Conservation (phyloP, 2,888 invertebrate species). For the Latrodectus hesperus region DNA sequence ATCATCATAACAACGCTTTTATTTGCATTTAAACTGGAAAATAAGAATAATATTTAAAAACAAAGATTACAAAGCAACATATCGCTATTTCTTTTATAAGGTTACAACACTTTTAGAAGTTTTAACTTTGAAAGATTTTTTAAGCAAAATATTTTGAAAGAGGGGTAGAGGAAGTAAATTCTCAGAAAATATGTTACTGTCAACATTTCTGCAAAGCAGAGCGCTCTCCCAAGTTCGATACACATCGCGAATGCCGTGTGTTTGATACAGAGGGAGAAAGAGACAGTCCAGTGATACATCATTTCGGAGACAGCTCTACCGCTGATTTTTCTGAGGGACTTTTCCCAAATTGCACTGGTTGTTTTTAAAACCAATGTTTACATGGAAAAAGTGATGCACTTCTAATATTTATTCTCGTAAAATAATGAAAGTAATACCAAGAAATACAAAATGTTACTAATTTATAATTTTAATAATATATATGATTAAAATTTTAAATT, state of each 20-base stretch:
- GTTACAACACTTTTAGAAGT: too few relatives aligned
- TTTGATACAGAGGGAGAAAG: constrained; percentile 38
- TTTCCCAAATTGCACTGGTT: neutral
- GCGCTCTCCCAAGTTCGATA: constrained; percentile 41
- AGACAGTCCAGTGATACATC: constrained; percentile 48
- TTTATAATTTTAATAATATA: too few relatives aligned
- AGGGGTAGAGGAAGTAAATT: neutral
- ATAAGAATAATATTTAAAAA: too few relatives aligned
- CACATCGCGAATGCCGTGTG: constrained; percentile 32
- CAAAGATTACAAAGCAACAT: too few relatives aligned
- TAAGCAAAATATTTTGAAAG: neutral
- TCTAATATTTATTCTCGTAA: too few relatives aligned
- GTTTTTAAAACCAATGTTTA: neutral
- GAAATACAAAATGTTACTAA: too few relatives aligned
- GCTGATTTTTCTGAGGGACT: constrained; percentile 17
- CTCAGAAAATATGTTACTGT: constrained; percentile 37
- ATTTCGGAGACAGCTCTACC: constrained; percentile 49
- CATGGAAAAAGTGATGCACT: too few relatives aligned
- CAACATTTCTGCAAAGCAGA: constrained; percentile 36
- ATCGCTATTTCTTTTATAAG: too few relatives aligned
- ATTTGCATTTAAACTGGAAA: too few relatives aligned
- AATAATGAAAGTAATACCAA: too few relatives aligned
- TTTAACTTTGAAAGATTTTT: constrained; percentile 11
- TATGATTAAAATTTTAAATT: too few relatives aligned
- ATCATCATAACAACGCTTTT: too few relatives aligned